These are phyloP conservation scores for Chlorops oryzae DNA, from an alignment of 1,140 invertebrate genomes.

Conservation along the genomic window DNA sequence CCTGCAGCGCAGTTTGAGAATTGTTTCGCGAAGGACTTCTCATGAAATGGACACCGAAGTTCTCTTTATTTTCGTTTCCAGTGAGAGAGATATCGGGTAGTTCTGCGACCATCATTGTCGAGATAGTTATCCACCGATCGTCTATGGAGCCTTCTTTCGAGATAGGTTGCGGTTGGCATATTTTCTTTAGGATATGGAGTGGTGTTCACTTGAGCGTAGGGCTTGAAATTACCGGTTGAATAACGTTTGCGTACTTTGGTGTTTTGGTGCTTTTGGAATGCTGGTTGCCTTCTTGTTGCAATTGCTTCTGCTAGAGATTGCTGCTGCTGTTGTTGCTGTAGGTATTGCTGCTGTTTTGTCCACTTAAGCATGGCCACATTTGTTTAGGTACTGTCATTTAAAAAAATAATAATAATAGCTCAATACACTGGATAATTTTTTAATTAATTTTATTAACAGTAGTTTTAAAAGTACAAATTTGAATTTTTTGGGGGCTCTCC, in stretches of 20 bases:
- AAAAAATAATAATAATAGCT: not conserved
- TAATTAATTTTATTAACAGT: too few species aligned
- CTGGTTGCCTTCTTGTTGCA: not conserved
- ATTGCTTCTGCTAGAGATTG: not conserved
- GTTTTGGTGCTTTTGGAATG: not conserved
- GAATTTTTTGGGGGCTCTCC: too few species aligned
- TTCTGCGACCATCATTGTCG: constrained; percentile 23
- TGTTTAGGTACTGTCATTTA: not conserved
- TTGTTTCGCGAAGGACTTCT: constrained; percentile 41
- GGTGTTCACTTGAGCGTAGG: not conserved
- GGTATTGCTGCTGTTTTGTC: constrained; percentile 9
- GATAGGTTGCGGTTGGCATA: constrained; percentile 40
- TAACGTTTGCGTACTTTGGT: not conserved
- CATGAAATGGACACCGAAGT: constrained; percentile 41
- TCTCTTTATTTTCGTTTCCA: constrained; percentile 32
- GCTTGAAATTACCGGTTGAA: not conserved
- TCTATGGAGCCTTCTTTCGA: constrained; percentile 30
- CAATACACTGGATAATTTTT: too few species aligned
- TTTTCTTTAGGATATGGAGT: constrained; percentile 20
- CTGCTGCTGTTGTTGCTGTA: not conserved
- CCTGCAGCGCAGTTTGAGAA: constrained; percentile 38
- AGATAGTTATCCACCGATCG: constrained; percentile 34
- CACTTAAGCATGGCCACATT: constrained; percentile 19
- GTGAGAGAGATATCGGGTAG: constrained; percentile 16
- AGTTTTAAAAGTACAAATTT: too few species aligned